Percentiles rank a stretch among this genome's conserved stretches.
Conservation (phyloP, 1,140 invertebrate genomes). For the Pogonognathellus flavescens region DNA sequence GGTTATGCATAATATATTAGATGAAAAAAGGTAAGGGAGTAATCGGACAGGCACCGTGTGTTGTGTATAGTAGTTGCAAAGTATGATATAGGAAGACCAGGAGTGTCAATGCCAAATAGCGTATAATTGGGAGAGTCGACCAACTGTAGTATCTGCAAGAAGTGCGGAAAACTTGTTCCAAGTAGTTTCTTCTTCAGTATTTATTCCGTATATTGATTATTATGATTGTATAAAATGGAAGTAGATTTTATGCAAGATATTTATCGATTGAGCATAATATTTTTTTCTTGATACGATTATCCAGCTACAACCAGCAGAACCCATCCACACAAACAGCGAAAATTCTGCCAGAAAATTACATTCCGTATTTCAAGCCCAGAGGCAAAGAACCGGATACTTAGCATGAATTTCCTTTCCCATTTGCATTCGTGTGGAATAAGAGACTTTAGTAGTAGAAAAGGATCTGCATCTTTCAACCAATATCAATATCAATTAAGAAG, state of each 20-base stretch:
- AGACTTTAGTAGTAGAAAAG: conserved; percentile 1
- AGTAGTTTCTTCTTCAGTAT: conserved; percentile 30
- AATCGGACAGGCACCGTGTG: not conserved
- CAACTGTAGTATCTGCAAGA: conserved; percentile 8
- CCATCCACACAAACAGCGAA: conserved; percentile 37
- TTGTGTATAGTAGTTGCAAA: not conserved
- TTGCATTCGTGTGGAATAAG: conserved; percentile 28
- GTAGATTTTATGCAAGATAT: conserved; percentile 40
- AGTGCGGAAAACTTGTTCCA: conserved; percentile 45
- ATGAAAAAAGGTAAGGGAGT: not conserved
- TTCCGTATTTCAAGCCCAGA: conserved; percentile 31
- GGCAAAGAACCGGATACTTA: conserved; percentile 46
- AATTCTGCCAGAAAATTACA: conserved; percentile 12
- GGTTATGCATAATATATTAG: not conserved
- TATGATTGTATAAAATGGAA: conserved; percentile 46
- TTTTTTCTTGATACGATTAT: conserved; percentile 42
- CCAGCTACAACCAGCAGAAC: conserved; percentile 19
- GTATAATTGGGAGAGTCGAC: conserved; percentile 33
- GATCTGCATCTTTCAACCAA: conserved; percentile 10
- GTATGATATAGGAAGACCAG: conserved; percentile 25
- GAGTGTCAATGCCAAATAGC: conserved; percentile 46
- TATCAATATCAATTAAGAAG: conserved; percentile 39
- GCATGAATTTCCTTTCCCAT: conserved; percentile 30
- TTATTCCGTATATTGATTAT: conserved; percentile 39
- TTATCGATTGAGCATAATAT: conserved; percentile 49